Percentiles rank a stretch among this genome's conserved stretches.
phyloP scores from a whole-genome alignment of 2,888 invertebrate species.

The Dolichopus griseipennis region DNA sequence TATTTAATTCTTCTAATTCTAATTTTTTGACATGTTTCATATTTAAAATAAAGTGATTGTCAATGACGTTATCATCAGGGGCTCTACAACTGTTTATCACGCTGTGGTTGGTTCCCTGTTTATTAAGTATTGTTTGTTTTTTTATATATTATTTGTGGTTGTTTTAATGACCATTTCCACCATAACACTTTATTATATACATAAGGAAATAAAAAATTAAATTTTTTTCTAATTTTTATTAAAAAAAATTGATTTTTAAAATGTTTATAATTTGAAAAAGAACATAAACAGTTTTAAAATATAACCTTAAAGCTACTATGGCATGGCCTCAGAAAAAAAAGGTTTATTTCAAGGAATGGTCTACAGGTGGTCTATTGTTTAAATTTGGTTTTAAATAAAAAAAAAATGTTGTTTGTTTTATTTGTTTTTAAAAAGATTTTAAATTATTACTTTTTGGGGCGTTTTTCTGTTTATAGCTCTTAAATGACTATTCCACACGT shows the following conservation, averaged over 20 bases:
- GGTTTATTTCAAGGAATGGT: neutral
- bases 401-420: neutral
- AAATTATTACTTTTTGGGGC: neutral
- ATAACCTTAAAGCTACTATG: neutral
- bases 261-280: too few species aligned
- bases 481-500: neutral
- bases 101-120: neutral
- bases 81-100: neutral
- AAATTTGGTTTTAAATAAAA: neutral
- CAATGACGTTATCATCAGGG: neutral
- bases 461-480: neutral
- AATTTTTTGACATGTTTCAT: too few species aligned
- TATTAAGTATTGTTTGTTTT: neutral
- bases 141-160: neutral
- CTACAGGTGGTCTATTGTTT: conserved; percentile 4
- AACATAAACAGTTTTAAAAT: too few species aligned
- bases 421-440: neutral
- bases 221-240: neutral
- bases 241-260: neutral
- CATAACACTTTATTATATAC: neutral
- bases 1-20: too few species aligned
- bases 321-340: too few species aligned
- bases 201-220: neutral
- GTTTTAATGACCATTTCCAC: neutral
- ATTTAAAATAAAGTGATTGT: neutral